These are phyloP conservation scores for Drosophila mayri DNA, from an alignment of 1,140 invertebrate genomes.

Conservation along the genomic window DNA sequence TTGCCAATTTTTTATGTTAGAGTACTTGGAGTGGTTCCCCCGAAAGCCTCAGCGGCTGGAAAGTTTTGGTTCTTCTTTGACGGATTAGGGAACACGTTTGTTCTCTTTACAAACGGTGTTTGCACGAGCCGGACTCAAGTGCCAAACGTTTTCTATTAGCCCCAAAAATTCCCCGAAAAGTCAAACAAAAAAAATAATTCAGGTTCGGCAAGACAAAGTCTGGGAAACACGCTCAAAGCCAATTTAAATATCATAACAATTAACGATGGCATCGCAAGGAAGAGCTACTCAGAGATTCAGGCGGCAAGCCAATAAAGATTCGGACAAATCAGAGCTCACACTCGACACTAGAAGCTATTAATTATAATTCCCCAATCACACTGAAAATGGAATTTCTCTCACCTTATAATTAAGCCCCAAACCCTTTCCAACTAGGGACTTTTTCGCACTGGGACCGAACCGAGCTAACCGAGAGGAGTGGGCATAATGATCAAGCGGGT, in stretches of 20 bases:
- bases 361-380: slow-evolving; percentile 47
- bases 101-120: slow-evolving; percentile 3
- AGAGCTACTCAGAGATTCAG: neutral
- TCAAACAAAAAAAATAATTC: slow-evolving; percentile 1
- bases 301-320: neutral
- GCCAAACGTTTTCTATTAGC: slow-evolving; percentile 9
- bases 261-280: neutral
- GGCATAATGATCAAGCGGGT: slow-evolving; percentile 61
- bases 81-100: slow-evolving; percentile 13
- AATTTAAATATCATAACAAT: slow-evolving; percentile 26
- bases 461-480: slow-evolving; percentile 18
- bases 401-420: slow-evolving; percentile 51
- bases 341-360: slow-evolving; percentile 30
- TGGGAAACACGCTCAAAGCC: slow-evolving; percentile 7
- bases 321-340: neutral
- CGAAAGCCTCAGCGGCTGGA: slow-evolving; percentile 1
- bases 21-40: slow-evolving; percentile 56
- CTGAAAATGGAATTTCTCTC: slow-evolving; percentile 42
- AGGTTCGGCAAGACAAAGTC: slow-evolving; percentile 6
- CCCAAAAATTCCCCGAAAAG: slow-evolving; percentile 54
- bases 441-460: slow-evolving; percentile 32
- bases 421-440: slow-evolving; percentile 49
- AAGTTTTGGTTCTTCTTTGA: slow-evolving; percentile 10
- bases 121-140: slow-evolving; percentile 9
- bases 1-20: slow-evolving; percentile 38